These are phyloP conservation scores for Drosophila arawakana DNA, from an alignment of 1,140 invertebrate genomes.

Conservation along the genomic window DNA sequence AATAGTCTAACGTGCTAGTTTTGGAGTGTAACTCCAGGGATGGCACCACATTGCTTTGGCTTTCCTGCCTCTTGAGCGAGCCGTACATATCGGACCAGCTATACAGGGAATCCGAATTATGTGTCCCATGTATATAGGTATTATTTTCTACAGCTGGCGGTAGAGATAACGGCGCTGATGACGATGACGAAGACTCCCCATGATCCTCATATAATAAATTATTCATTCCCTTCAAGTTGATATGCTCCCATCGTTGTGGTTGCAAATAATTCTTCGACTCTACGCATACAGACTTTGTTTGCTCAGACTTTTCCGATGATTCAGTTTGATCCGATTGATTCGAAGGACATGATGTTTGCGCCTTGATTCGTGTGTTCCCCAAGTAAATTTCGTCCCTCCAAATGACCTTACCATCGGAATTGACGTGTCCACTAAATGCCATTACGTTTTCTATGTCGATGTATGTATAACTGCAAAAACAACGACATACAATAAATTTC, in stretches of 20 bases:
- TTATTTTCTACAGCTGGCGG: neutral
- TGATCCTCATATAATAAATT: neutral
- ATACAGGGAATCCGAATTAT: neutral
- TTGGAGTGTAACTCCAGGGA: constrained; percentile 33
- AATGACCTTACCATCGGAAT: constrained; percentile 26
- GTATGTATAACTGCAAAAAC: constrained; percentile 25
- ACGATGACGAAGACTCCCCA: constrained; percentile 11
- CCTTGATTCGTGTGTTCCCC: constrained; percentile 1
- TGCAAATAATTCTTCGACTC: neutral
- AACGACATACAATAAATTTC: neutral
- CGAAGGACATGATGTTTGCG: neutral
- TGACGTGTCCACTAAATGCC: constrained; percentile 46
- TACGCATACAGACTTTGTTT: neutral
- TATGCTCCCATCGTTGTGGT: neutral
- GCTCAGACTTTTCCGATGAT: neutral
- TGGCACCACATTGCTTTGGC: constrained; percentile 31
- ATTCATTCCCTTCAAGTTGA: neutral
- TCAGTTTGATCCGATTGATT: neutral
- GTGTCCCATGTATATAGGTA: constrained; percentile 3
- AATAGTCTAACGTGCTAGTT: constrained; percentile 33
- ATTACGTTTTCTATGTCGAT: constrained; percentile 25
- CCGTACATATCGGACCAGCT: constrained; percentile 45
- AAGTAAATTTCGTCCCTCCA: constrained; percentile 38
- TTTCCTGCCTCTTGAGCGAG: constrained; percentile 17
- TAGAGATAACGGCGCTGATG: constrained; percentile 25